phyloP scores from a whole-genome alignment of 2,113 vertebrate genomes.

The Pithys albifrons region DNA sequence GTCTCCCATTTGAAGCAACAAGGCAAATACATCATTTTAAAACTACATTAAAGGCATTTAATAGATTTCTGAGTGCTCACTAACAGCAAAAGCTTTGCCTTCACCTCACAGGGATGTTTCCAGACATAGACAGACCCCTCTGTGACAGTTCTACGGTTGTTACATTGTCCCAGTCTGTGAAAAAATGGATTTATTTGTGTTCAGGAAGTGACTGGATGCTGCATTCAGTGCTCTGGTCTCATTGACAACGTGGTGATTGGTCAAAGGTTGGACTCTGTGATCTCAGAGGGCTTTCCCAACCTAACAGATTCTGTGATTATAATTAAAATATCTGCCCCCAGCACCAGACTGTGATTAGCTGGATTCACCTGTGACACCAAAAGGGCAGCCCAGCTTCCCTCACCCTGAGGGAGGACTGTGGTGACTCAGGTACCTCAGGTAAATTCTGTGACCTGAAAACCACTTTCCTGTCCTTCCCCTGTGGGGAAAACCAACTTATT shows the following conservation, averaged over 20 bases:
- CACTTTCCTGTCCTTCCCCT: not conserved
- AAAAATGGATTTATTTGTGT: not conserved
- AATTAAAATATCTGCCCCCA: not conserved
- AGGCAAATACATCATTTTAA: not conserved
- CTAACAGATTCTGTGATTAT: not conserved
- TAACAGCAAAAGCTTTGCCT: not conserved
- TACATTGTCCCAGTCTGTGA: not conserved
- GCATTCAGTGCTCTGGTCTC: not conserved
- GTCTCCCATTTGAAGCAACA: not conserved
- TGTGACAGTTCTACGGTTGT: fast-evolving
- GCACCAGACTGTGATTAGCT: fast-evolving
- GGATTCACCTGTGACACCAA: not conserved
- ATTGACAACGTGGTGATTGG: not conserved
- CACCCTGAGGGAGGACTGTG: too few relatives aligned
- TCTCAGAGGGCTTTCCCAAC: not conserved
- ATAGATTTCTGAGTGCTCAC: fast-evolving
- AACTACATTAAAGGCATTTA: fast-evolving
- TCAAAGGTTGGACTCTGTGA: not conserved
- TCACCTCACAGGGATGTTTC: fast-evolving
- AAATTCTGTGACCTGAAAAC: not conserved
- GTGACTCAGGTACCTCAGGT: not conserved
- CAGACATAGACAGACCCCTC: fast-evolving
- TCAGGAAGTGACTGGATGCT: not conserved
- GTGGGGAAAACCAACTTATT: not conserved
- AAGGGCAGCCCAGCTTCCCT: not conserved